Evolutionary conservation across 2,113 vertebrate genomes (phyloP), one percentile per base, ranked within the genome.

Genomic region (Cyanistes caeruleus): DNA sequence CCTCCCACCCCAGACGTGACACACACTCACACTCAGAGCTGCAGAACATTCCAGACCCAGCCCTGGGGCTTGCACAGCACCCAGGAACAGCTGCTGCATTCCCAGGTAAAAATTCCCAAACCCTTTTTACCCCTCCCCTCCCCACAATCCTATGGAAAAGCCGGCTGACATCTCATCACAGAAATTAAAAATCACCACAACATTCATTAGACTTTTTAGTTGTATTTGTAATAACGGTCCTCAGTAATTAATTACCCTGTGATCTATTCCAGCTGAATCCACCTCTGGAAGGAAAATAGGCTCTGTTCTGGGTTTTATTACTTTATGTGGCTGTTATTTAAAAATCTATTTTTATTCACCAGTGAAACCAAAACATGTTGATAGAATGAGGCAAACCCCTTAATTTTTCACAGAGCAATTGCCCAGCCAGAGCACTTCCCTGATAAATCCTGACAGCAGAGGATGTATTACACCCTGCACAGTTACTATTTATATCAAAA

Each of bases 401-500:
- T 85, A 27, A 86, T 91, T 84, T 84, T 92, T 90, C 95, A 93
- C 70, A 55, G 53, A 94, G 89, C 84, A 89, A 86, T 84, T 93
- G 85, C 70, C 83, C 87, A 83, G 82, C 56, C 91, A 76, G 74
- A 96, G 59, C 91, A 88, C 37, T 9, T 88, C 70, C 53, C 67
- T 76, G 83, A 93, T 74, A 68, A 85, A 70, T 72, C 35, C 70
- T 77, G 60, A 75, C 79, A 69, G 11, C 23, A n/a, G 84, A 77
- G 86, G 89, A 79, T 58, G 16, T 8, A 69, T 72, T 64, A 55
- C 33, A 73, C 3, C 5, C 62, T 30, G 48, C 28, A 46, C 11
- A 5, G 64, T 69, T 87, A 28, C 80, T 95, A 84, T 90, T 92
- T 79, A 83, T 46, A 56, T 21, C 30, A 58, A 43, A 63, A 27